phyloP scores from a whole-genome alignment of 2,888 invertebrate genomes.

The Lumbricus terrestris region DNA sequence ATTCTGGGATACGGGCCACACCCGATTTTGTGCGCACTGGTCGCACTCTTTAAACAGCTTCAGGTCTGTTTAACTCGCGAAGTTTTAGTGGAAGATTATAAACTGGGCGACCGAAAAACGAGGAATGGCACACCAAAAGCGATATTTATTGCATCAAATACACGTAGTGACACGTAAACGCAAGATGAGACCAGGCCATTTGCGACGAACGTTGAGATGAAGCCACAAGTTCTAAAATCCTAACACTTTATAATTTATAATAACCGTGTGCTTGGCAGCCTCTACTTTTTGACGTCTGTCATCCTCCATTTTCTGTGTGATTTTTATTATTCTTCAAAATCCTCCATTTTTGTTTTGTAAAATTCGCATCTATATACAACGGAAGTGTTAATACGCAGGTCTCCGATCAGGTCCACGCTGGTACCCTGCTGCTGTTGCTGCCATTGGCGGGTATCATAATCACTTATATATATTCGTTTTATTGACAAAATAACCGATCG shows the following conservation, averaged over 20 bases:
- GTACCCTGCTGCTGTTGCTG: not conserved
- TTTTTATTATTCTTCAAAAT: not conserved
- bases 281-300: slow-evolving; percentile 32
- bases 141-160: not conserved
- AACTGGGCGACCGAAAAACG: not conserved
- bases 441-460: not conserved
- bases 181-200: not conserved
- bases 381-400: not conserved
- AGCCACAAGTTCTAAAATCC: not conserved
- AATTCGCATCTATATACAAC: slow-evolving; percentile 12
- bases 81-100: not conserved
- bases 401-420: not conserved
- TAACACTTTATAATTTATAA: not conserved
- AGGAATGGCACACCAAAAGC: not conserved
- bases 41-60: not conserved
- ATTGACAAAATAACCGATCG: too few species aligned
- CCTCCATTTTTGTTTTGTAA: slow-evolving; percentile 11
- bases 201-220: not conserved
- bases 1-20: not conserved
- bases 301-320: slow-evolving; percentile 29
- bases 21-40: not conserved
- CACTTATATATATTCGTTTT: too few species aligned
- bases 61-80: not conserved
- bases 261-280: slow-evolving; percentile 34
- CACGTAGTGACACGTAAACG: slow-evolving; percentile 3